Conservation (phyloP, 2,113 vertebrate genomes). For the Marmota monax region DNA sequence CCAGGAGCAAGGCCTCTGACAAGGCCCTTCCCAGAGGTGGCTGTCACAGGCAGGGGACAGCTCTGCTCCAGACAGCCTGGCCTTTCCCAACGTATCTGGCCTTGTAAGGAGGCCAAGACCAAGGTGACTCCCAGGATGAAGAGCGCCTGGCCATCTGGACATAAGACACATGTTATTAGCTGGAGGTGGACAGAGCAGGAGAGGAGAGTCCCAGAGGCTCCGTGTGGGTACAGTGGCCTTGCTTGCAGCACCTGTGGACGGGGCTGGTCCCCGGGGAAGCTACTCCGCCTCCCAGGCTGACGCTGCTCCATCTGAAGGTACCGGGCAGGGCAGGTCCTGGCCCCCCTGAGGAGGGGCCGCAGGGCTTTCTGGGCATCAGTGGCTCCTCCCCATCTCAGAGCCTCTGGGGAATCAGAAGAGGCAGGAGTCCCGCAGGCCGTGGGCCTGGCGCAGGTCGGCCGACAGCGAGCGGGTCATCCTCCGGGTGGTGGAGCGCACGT, state of each 20-base stretch:
- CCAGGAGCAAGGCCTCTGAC: neutral
- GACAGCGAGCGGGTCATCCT: constrained; percentile 89
- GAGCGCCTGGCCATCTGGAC: neutral
- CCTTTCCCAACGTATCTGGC: neutral
- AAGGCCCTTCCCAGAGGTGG: neutral
- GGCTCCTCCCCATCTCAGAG: neutral
- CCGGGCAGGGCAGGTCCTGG: neutral
- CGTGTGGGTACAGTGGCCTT: neutral
- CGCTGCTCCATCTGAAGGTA: rapidly evolving
- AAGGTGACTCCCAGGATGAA: neutral
- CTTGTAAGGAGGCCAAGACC: neutral
- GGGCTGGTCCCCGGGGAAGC: neutral
- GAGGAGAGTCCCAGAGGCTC: neutral
- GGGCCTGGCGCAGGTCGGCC: constrained; percentile 84
- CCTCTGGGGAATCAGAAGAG: constrained; percentile 84
- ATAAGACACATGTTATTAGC: constrained; percentile 14
- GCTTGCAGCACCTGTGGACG: no score
- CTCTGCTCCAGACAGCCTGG: neutral
- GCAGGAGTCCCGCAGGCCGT: constrained; percentile 85
- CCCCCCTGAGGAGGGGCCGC: rapidly evolving
- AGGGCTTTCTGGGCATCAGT: rapidly evolving
- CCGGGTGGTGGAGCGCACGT: constrained; percentile 85
- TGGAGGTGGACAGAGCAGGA: neutral
- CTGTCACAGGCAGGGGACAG: neutral
- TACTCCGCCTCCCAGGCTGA: neutral